Conservation (phyloP, 2,113 vertebrate genomes). For the Felis catus region DNA sequence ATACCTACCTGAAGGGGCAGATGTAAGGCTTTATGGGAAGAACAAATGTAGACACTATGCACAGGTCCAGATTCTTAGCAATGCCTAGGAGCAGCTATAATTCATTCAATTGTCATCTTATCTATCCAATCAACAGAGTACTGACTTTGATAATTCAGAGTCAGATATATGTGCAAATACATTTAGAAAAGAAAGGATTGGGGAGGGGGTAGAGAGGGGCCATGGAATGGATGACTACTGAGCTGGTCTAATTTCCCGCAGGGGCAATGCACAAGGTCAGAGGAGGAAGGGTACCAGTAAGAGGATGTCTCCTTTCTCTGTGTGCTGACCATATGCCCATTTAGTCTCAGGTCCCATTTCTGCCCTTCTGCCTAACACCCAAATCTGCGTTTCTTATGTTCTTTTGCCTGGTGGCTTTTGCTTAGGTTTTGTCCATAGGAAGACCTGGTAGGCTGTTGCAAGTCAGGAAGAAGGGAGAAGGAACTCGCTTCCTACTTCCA, state of each 20-base stretch:
- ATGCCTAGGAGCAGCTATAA: neutral
- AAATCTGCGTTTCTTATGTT: neutral
- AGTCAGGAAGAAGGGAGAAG: neutral
- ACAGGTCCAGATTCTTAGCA: neutral
- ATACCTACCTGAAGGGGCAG: neutral
- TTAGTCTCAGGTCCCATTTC: neutral
- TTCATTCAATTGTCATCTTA: neutral
- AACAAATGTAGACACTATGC: neutral
- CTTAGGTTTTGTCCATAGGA: neutral
- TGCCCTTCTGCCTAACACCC: neutral
- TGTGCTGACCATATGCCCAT: neutral
- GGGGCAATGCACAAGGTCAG: neutral
- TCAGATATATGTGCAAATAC: neutral
- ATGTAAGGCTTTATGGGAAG: neutral
- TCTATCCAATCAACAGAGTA: neutral
- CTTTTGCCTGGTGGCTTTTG: neutral
- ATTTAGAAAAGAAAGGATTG: neutral
- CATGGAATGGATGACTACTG: neutral
- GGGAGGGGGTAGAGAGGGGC: neutral
- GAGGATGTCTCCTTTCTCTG: neutral
- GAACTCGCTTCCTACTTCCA: neutral
- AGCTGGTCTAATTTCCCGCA: neutral
- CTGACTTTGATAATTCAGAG: neutral
- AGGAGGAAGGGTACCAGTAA: neutral
- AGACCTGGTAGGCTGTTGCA: neutral